Percentiles rank a stretch among this genome's conserved stretches.
Conservation (phyloP, 2,888 invertebrate genomes). For the Papilio gigon region DNA sequence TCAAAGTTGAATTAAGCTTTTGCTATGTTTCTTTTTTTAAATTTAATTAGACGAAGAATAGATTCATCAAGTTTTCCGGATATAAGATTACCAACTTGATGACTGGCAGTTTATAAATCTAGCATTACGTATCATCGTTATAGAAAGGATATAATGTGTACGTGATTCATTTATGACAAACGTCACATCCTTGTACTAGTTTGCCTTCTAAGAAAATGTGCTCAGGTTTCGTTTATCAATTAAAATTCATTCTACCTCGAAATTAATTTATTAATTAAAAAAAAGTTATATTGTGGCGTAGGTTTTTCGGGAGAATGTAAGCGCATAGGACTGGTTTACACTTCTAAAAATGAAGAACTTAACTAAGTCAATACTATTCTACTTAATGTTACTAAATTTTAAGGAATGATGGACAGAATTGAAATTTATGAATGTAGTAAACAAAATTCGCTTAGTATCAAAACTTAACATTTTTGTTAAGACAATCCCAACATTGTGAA, state of each 20-base stretch:
- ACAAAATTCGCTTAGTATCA: too few relatives aligned
- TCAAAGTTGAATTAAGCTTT: background rate
- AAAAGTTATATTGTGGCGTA: background rate
- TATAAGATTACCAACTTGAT: background rate
- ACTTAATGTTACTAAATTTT: too few relatives aligned
- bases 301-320: background rate
- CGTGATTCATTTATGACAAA: conserved; percentile 13
- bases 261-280: conserved; percentile 3
- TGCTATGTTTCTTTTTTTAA: too few relatives aligned
- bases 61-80: too few relatives aligned
- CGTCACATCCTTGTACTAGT: conserved; percentile 7
- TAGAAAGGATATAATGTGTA: background rate
- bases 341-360: too few relatives aligned
- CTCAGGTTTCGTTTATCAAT: background rate
- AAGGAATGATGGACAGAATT: too few relatives aligned
- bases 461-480: too few relatives aligned
- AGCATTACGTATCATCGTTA: background rate
- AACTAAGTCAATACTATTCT: too few relatives aligned
- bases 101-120: background rate
- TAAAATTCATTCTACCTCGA: background rate
- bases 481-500: too few relatives aligned
- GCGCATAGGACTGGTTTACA: too few relatives aligned
- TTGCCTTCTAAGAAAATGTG: conserved; percentile 13
- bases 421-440: too few relatives aligned
- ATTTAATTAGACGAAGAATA: too few relatives aligned